These are phyloP conservation scores for Ginglymostoma cirratum DNA, from an alignment of 2,113 vertebrate genomes.

Conservation along the genomic window DNA sequence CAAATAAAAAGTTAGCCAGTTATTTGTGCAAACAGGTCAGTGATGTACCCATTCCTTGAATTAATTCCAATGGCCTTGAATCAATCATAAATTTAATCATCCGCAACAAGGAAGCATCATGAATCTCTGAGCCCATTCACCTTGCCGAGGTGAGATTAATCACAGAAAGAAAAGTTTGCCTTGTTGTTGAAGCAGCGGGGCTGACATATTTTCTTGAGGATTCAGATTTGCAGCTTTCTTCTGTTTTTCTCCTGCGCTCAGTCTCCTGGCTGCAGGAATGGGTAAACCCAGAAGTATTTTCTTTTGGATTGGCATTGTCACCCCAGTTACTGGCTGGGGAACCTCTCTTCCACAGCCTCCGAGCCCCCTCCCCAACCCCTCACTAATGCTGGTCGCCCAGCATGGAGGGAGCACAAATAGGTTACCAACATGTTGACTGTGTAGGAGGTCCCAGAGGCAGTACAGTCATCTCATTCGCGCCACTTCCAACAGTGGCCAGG, in stretches of 20 bases:
- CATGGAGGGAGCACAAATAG: too few species aligned
- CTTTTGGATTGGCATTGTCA: too few species aligned
- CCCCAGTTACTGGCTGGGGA: too few species aligned
- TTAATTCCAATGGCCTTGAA: constrained; percentile 5
- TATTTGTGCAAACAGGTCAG: background rate
- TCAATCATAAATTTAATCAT: constrained; percentile 17
- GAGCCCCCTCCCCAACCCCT: too few species aligned
- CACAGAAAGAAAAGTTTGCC: background rate
- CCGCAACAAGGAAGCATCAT: background rate
- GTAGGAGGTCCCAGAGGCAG: too few species aligned
- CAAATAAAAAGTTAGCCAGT: background rate
- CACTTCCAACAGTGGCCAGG: too few species aligned
- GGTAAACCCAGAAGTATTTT: too few species aligned
- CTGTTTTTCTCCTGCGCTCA: background rate
- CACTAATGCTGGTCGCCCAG: too few species aligned
- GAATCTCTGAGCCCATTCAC: background rate
- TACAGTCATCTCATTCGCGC: too few species aligned
- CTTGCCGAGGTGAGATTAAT: constrained; percentile 9
- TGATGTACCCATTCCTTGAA: background rate
- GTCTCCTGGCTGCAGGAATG: background rate
- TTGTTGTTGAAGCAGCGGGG: background rate
- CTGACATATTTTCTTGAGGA: background rate
- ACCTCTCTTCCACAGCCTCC: too few species aligned
- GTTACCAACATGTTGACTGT: too few species aligned
- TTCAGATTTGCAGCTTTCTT: background rate